Evolutionary conservation across 2,797 vertebrate species (phyloP).

Genomic region (Psittacula echo): DNA sequence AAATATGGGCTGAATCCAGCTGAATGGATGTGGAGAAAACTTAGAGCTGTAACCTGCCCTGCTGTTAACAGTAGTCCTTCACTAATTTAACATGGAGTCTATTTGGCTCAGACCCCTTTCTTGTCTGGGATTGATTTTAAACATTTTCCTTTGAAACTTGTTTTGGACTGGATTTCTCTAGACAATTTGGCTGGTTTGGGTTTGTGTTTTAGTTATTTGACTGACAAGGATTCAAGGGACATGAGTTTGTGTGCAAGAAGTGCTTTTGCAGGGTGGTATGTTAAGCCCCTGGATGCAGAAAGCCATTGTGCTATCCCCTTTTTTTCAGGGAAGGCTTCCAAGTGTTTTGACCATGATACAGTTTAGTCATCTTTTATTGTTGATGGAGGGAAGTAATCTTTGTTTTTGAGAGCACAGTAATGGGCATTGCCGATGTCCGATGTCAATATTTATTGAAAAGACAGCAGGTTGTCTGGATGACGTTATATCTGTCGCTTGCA

Average conservation of each 20-base stretch:
- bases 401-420: background rate
- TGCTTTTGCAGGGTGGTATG: background rate
- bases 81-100: background rate
- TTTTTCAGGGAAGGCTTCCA: background rate
- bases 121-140: background rate
- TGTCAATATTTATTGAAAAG: background rate
- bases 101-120: background rate
- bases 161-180: background rate
- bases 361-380: background rate
- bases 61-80: fast-evolving
- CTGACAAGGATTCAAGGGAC: background rate
- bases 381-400: background rate
- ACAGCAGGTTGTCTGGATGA: background rate
- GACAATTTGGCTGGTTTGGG: background rate
- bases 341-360: background rate
- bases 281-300: background rate
- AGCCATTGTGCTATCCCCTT: background rate
- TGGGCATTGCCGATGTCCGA: background rate
- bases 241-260: background rate
- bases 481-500: background rate
- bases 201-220: background rate
- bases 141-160: background rate
- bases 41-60: background rate
- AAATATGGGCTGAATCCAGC: fast-evolving
- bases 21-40: background rate